These are phyloP conservation scores for Tuberolachnus salignus DNA, from an alignment of 2,888 invertebrate species.

Conservation along the genomic window DNA sequence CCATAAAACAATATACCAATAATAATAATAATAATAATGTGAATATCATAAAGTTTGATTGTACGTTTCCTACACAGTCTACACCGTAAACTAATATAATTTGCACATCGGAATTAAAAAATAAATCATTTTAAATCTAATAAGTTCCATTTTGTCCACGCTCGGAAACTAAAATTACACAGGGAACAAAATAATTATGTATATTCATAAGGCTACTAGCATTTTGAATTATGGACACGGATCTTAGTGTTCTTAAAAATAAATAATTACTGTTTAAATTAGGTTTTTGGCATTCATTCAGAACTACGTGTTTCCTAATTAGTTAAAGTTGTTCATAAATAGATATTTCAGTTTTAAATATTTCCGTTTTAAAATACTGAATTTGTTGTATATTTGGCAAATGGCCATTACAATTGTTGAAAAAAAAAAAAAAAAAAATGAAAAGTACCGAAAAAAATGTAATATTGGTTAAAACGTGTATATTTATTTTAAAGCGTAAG, in stretches of 20 bases:
- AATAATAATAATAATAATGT: no score
- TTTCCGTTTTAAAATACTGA: slow-evolving; percentile 21
- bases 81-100: no score
- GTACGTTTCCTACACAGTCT: no score
- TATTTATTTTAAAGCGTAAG: not conserved
- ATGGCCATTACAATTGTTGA: slow-evolving; percentile 36
- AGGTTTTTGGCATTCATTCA: slow-evolving; percentile 1
- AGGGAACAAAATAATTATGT: no score
- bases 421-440: not conserved
- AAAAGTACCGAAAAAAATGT: not conserved
- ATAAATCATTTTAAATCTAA: not conserved
- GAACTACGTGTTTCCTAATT: slow-evolving; percentile 21
- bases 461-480: not conserved
- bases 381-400: slow-evolving; percentile 24
- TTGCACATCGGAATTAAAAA: not conserved
- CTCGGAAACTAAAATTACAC: no score
- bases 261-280: slow-evolving; percentile 36
- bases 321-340: slow-evolving; percentile 39
- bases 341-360: slow-evolving; percentile 40
- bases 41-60: no score
- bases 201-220: no score
- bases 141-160: no score
- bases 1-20: no score
- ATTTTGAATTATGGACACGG: not conserved
- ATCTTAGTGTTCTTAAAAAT: slow-evolving; percentile 21